Base-by-base conservation (phyloP, 2,113 vertebrate genomes). In the Actenoides lindsayi region DNA sequence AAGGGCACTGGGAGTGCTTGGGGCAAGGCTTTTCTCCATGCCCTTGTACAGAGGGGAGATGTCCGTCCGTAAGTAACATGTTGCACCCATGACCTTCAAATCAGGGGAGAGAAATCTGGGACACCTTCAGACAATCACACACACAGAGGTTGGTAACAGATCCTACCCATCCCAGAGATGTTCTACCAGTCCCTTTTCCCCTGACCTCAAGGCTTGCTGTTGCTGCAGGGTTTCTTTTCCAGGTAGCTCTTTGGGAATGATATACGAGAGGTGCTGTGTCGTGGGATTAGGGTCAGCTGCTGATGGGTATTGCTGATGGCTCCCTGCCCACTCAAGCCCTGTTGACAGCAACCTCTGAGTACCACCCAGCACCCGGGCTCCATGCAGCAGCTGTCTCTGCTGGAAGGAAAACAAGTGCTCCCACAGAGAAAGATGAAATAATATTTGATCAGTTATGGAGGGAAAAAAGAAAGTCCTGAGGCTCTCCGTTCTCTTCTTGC, bases 311-410 rank as follows among this genome's bases (percentile, higher is more conserved):
- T 53, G 30, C 21, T 1, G 0, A 25, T 53, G n/a, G n/a, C 28
- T 76, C 35, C 51, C 57, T 94, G 62, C 53, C 62, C 50, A 63
- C 27, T 41, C 50, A 64, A 20, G 3, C 14, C 35, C 46, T 39
- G 19, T 24, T 0, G 2, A 4, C 11, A 30, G 20, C 41, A 5
- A 5, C 27, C 35, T 83, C 91, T 13, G 20, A 50, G 17, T n/a
- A 51, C 28, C 30, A 8, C 21, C 39, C 74, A 85, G 74, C 46
- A 39, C 33, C 33, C 11, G 0, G 2, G n/a, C 59, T 73, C 64
- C 0, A 0, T 25, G 50, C 31, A 83, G 56, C 70, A 73, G 48
- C n/a, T 4, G 0, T 11, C 53, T 82, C 70, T 70, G 78, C 88
- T 86, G 1, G 0, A 39, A 68, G 57, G 35, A 51, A 59, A 93